phyloP scores from a whole-genome alignment of 37 sponge, comb jelly and placozoan species.

The Geodia barretti region DNA sequence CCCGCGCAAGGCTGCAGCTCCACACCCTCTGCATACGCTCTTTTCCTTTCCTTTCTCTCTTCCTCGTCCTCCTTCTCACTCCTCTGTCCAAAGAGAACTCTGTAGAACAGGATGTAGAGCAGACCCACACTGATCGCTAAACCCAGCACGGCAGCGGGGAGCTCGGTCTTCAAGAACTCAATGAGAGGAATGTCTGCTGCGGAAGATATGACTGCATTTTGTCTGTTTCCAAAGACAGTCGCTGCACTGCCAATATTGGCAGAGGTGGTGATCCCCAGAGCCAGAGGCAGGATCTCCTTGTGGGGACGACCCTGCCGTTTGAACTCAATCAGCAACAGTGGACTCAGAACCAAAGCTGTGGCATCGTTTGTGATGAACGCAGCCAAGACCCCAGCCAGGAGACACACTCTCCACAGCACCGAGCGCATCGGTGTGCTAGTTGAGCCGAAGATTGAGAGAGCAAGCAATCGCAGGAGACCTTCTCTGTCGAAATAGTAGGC shows the following conservation, averaged over 20 bases:
- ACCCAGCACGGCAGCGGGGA: slow-evolving; percentile 58
- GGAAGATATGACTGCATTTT: slow-evolving; percentile 72
- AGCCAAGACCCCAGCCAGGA: slow-evolving; percentile 35
- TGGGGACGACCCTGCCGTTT: slow-evolving; percentile 30
- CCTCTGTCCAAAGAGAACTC: not conserved
- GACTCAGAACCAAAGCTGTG: slow-evolving; percentile 51
- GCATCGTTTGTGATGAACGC: slow-evolving; percentile 75
- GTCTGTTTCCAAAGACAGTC: slow-evolving; percentile 70
- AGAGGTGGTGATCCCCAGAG: slow-evolving; percentile 62
- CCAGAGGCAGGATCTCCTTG: slow-evolving; percentile 43
- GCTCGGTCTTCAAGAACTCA: slow-evolving; percentile 39
- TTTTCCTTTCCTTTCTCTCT: not conserved
- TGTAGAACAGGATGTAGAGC: slow-evolving; percentile 23
- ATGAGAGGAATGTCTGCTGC: slow-evolving; percentile 24
- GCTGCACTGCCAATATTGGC: slow-evolving; percentile 79
- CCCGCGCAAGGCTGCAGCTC: not conserved
- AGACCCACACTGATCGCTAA: slow-evolving; percentile 44
- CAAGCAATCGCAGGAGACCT: slow-evolving; percentile 44
- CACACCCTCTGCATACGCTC: not conserved
- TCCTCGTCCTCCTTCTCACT: not conserved
- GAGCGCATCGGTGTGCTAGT: slow-evolving; percentile 29
- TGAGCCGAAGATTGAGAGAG: slow-evolving; percentile 25
- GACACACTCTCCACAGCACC: slow-evolving; percentile 60
- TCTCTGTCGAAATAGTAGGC: slow-evolving; percentile 75
- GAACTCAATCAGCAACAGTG: slow-evolving; percentile 57